Conservation (phyloP, 1,140 invertebrate species). For the Popillia japonica region DNA sequence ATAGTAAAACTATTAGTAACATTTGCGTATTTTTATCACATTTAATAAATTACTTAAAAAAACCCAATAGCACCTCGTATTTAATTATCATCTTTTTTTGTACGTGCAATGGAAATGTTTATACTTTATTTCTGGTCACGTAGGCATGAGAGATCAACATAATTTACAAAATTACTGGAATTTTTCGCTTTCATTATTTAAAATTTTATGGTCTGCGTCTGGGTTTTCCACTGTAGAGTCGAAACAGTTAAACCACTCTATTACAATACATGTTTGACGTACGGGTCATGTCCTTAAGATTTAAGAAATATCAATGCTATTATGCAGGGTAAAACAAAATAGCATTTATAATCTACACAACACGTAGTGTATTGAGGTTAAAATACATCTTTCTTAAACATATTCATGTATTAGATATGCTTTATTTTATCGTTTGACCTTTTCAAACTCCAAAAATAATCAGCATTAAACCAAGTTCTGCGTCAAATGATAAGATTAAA, state of each 20-base stretch:
- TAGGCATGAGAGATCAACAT: constrained; percentile 8
- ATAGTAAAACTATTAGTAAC: too few species aligned
- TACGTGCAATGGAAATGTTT: neutral
- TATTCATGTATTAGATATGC: too few species aligned
- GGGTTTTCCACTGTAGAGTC: neutral
- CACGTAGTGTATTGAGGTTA: neutral
- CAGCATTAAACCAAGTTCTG: too few species aligned
- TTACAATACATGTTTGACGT: too few species aligned
- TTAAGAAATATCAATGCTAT: too few species aligned
- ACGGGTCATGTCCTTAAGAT: neutral
- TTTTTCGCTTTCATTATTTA: constrained; percentile 19
- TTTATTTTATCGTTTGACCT: neutral
- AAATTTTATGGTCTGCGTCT: constrained; percentile 3
- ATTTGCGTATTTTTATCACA: too few species aligned
- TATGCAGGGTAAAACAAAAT: too few species aligned
- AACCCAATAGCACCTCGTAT: too few species aligned
- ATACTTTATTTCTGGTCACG: constrained; percentile 3
- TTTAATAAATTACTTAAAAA: too few species aligned
- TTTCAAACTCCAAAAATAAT: neutral
- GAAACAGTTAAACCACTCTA: too few species aligned
- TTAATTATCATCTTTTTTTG: too few species aligned
- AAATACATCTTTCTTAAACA: neutral
- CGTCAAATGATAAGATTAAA: too few species aligned
- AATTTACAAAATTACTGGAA: constrained; percentile 31
- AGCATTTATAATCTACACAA: neutral